Percentiles rank a stretch among this genome's conserved stretches.
Conservation (phyloP, 2,797 vertebrate genomes). For the Rhinella marina region DNA sequence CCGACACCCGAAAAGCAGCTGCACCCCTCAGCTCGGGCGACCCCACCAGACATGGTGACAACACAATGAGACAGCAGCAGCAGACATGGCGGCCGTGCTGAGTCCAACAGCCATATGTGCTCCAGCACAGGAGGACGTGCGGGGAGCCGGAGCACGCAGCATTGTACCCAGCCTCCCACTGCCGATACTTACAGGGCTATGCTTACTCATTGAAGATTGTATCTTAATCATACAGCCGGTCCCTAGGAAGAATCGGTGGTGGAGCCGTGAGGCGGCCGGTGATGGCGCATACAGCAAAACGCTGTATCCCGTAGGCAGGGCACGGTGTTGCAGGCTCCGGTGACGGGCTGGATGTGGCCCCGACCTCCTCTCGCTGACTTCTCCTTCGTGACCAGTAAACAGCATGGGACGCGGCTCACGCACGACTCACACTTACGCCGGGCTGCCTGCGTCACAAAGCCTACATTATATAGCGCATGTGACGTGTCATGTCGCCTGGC, state of each 20-base stretch:
- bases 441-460: conserved; percentile 28
- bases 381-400: conserved; percentile 44
- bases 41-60: too few relatives aligned
- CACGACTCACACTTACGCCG: conserved; percentile 35
- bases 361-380: conserved; percentile 29
- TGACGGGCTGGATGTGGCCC: conserved; percentile 37
- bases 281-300: conserved; percentile 66
- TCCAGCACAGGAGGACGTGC: too few relatives aligned
- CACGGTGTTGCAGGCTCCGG: conserved; percentile 8
- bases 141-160: too few relatives aligned
- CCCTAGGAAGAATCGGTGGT: conserved; percentile 74
- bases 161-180: too few relatives aligned
- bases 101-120: too few relatives aligned
- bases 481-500: neutral
- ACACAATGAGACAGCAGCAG: too few relatives aligned
- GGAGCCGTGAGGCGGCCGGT: conserved; percentile 45
- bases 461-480: neutral
- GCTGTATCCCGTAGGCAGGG: conserved; percentile 31
- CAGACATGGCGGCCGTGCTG: too few relatives aligned
- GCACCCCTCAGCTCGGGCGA: too few relatives aligned
- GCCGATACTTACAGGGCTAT: conserved; percentile 94
- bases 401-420: conserved; percentile 56
- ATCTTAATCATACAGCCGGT: conserved; percentile 99
- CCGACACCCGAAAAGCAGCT: too few relatives aligned
- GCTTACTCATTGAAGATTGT: conserved; percentile 99